Conservation (phyloP, 2,888 invertebrate species). For the Agrenia bidenticulata region DNA sequence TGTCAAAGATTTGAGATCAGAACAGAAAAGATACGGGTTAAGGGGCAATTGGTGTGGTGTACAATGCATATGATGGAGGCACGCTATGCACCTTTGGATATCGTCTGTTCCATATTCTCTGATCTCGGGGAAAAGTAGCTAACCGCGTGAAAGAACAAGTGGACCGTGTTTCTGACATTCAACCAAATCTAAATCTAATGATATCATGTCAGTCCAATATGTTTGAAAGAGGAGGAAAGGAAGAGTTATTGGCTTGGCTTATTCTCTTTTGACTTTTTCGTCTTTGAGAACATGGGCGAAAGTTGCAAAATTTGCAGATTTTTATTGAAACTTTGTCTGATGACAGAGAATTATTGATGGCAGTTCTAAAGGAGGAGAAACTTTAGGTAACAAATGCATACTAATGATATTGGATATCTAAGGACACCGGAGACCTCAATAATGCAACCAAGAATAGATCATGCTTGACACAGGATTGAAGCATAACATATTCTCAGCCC, state of each 20-base stretch:
- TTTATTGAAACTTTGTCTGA: slow-evolving; percentile 24
- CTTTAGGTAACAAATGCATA: slow-evolving; percentile 17
- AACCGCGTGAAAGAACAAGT: slow-evolving; percentile 18
- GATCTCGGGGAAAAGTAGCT: background rate
- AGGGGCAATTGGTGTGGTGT: no score
- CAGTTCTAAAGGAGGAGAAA: background rate
- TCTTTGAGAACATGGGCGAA: slow-evolving; percentile 10
- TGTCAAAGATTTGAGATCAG: no score
- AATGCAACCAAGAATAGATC: slow-evolving; percentile 10
- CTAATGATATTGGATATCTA: slow-evolving; percentile 17
- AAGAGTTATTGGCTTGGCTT: slow-evolving; percentile 17
- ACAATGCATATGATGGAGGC: no score
- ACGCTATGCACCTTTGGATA: no score
- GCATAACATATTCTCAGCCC: background rate
- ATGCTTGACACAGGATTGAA: background rate
- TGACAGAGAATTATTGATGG: slow-evolving; percentile 19
- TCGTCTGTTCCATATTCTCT: no score
- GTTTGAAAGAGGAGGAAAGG: background rate
- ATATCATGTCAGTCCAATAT: slow-evolving; percentile 21
- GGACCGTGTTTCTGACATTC: slow-evolving; percentile 16
- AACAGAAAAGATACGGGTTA: no score
- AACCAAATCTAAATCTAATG: slow-evolving; percentile 24
- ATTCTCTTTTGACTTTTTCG: background rate
- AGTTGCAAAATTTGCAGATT: slow-evolving; percentile 25
- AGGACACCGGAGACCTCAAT: slow-evolving; percentile 6